A percentile compares a stretch with the other conserved stretches of the same genome.
Conservation (phyloP, 1,140 invertebrate species). For the Kradibia gibbosae region DNA sequence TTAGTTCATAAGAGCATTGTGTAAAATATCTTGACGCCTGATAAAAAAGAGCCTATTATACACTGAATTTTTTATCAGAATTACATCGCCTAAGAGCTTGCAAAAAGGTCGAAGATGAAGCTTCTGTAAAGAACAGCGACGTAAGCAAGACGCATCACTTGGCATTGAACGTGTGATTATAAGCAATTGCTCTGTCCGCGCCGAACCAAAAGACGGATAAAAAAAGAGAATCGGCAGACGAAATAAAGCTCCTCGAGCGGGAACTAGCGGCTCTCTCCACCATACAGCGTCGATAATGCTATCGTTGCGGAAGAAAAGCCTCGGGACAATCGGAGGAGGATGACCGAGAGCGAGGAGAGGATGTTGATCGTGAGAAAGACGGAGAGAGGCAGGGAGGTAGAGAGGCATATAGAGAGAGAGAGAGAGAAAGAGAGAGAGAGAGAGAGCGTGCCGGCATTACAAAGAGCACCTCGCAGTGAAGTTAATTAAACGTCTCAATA, state of each 20-base stretch:
- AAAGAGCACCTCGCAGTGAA: constrained; percentile 64
- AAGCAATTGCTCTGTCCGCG: neutral
- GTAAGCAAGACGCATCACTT: neutral
- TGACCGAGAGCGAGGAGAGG: neutral
- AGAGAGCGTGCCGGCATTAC: constrained; percentile 35
- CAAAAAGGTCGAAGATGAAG: neutral
- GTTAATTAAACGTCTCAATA: constrained; percentile 72
- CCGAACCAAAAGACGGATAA: neutral
- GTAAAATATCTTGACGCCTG: no score
- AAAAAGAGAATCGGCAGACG: neutral
- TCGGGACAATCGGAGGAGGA: neutral
- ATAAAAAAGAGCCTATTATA: no score
- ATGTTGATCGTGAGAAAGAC: constrained; percentile 9
- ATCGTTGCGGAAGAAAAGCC: constrained; percentile 18
- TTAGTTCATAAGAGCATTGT: no score
- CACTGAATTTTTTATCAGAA: no score
- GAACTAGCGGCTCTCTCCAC: neutral
- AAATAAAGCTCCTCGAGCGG: neutral
- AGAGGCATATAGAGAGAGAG: constrained; percentile 5
- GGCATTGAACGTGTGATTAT: neutral
- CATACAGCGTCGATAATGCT: constrained; percentile 26
- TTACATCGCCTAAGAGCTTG: no score
- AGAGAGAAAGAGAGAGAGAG: neutral
- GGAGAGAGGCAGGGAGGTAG: neutral
- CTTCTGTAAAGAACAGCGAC: neutral